Evolutionary conservation across 2,888 invertebrate species (phyloP), one percentile per base, ranked within the genome.

Genomic region (Drosophila falleni): DNA sequence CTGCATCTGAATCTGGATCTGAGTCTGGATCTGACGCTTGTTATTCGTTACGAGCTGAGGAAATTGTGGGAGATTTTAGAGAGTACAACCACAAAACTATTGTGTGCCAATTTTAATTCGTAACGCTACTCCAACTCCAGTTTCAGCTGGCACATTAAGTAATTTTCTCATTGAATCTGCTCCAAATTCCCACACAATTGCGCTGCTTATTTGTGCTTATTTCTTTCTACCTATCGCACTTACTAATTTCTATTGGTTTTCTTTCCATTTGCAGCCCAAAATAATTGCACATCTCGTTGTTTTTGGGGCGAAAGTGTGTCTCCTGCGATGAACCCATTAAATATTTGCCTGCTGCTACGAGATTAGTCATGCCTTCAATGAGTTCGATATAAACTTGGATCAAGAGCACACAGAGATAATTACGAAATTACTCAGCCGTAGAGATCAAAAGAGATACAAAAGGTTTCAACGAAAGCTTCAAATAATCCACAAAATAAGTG

Each of bases 151-250:
- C 54, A 69, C 81, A 87, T 89, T 86, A 89, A 89, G 85, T 87
- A 71, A 89, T 87, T 86, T 86, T 85, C 89, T 68, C 82, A 87
- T 81, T 82, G 69, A 79, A 55, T 70, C 64, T 68, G 78, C 78
- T 78, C 81, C 60, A 74, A 80, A 86, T 89, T 87, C 87, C 66
- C 80, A 75, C 69, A 81, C 85, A 87, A 89, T 81, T 84, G 82
- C 79, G 56, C 59, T 62, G 75, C 75, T 73, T 77, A 67, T 47
- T 68, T 63, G 50, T 58, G 74, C 49, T 70, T 75, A 80, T 64
- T 80, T 76, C 53, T 65, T 59, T 67, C 26, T 35, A 42, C 33
- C 35, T 46, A 31, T 35, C 50, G 51, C 61, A 46, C 42, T 50
- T 53, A 56, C 67, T 60, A 62, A 75, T 74, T 66, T 64, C 74